These are phyloP conservation scores for Drosophila guanche DNA, from an alignment of 1,140 invertebrate species.

Conservation along the genomic window DNA sequence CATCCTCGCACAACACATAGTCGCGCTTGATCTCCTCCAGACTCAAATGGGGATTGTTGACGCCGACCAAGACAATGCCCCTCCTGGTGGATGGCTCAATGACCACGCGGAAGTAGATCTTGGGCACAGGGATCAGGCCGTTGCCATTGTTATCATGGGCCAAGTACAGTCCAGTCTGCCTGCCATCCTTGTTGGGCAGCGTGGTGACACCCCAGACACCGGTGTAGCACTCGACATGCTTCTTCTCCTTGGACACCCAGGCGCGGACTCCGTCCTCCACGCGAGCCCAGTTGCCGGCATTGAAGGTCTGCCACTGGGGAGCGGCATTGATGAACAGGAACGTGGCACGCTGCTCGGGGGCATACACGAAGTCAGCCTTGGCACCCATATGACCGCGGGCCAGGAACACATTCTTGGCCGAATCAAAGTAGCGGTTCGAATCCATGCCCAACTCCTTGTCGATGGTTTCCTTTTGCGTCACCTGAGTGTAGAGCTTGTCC, in stretches of 20 bases:
- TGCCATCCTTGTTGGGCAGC: constrained; percentile 83
- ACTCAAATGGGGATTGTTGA: constrained; percentile 86
- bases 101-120: constrained; percentile 86
- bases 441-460: constrained; percentile 63
- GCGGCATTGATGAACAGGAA: constrained; percentile 87
- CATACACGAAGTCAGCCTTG: constrained; percentile 87
- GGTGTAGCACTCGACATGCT: constrained; percentile 85
- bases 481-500: constrained; percentile 69
- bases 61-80: constrained; percentile 85
- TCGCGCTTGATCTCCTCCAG: constrained; percentile 73
- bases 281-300: constrained; percentile 86
- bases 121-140: constrained; percentile 84
- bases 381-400: constrained; percentile 87
- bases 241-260: constrained; percentile 65
- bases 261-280: constrained; percentile 82
- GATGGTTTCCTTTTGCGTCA: constrained; percentile 68
- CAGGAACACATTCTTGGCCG: constrained; percentile 82
- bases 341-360: constrained; percentile 85
- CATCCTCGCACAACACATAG: constrained; percentile 84
- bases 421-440: constrained; percentile 54
- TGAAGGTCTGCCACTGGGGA: constrained; percentile 87
- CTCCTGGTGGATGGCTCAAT: constrained; percentile 83
- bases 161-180: constrained; percentile 84
- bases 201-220: constrained; percentile 85
- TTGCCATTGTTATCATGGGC: constrained; percentile 76